Conservation (phyloP, 1,140 invertebrate genomes). For the Metaphire vulgaris region DNA sequence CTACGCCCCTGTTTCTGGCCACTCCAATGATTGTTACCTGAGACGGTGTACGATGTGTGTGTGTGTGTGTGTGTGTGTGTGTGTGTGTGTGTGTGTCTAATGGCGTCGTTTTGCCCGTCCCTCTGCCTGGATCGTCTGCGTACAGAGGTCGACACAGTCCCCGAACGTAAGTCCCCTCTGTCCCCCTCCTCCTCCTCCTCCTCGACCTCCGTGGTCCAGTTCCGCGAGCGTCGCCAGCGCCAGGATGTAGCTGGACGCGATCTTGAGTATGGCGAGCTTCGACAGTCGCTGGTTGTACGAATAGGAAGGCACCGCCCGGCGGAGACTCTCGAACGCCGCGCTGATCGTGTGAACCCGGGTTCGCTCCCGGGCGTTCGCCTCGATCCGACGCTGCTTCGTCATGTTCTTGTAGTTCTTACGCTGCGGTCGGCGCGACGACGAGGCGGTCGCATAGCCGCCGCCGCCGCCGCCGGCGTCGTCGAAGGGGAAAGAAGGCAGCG, state of each 20-base stretch:
- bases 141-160: constrained; percentile 75
- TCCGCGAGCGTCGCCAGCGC: constrained; percentile 67
- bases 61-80: too few species aligned
- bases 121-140: constrained; percentile 81
- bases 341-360: constrained; percentile 90
- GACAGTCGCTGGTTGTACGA: constrained; percentile 87
- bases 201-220: constrained; percentile 60
- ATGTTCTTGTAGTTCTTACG: constrained; percentile 91
- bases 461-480: too few species aligned
- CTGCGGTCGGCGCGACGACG: too few species aligned
- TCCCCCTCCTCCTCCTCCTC: too few species aligned
- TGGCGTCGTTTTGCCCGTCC: constrained; percentile 66
- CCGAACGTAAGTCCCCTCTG: constrained; percentile 57
- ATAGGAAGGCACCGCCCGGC: constrained; percentile 76
- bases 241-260: constrained; percentile 62
- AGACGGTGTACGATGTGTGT: too few species aligned
- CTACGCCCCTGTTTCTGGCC: too few species aligned
- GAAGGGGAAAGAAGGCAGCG: too few species aligned
- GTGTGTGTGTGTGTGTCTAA: too few species aligned
- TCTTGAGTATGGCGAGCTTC: constrained; percentile 80
- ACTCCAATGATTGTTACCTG: too few species aligned
- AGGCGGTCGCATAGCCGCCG: too few species aligned
- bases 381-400: constrained; percentile 81
- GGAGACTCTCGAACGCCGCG: constrained; percentile 82
- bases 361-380: constrained; percentile 84